Conservation (phyloP, 2,113 vertebrate species). For the Collichthys lucidus region DNA sequence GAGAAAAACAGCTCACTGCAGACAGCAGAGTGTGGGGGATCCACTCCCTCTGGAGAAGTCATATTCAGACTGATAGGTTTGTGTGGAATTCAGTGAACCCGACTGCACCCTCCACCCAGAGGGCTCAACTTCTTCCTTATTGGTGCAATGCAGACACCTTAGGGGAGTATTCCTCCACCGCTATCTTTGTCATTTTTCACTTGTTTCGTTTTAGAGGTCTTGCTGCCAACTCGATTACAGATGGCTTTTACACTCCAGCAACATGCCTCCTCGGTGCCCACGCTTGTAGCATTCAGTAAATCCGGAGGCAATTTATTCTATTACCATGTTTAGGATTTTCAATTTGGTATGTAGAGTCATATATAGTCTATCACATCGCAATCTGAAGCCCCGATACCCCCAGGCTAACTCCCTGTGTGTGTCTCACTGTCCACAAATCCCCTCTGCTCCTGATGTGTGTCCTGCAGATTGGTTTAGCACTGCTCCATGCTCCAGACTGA, state of each 20-base stretch:
- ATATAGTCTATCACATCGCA: constrained; percentile 51
- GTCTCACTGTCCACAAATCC: constrained; percentile 65
- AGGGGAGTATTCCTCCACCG: constrained; percentile 34
- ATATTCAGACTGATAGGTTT: constrained; percentile 65
- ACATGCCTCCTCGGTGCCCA: constrained; percentile 39
- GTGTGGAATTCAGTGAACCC: constrained; percentile 62
- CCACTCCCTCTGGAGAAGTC: constrained; percentile 63
- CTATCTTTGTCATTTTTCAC: constrained; percentile 43
- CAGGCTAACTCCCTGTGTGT: constrained; percentile 41
- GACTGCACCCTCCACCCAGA: constrained; percentile 61
- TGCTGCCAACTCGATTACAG: constrained; percentile 56
- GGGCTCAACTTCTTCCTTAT: constrained; percentile 35
- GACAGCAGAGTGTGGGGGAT: constrained; percentile 67
- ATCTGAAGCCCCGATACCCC: constrained; percentile 24
- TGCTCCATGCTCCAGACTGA: constrained; percentile 56
- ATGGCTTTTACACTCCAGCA: constrained; percentile 46
- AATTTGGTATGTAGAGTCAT: constrained; percentile 51
- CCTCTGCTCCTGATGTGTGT: constrained; percentile 57
- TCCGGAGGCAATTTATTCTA: constrained; percentile 49
- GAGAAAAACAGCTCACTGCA: constrained; percentile 63
- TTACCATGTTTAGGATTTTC: constrained; percentile 54
- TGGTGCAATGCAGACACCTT: constrained; percentile 50
- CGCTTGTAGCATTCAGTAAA: constrained; percentile 29
- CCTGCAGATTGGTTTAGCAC: constrained; percentile 72
- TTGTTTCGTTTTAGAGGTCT: constrained; percentile 48